phyloP scores from a whole-genome alignment of 2,888 invertebrate genomes.

The Piscicola geometra region DNA sequence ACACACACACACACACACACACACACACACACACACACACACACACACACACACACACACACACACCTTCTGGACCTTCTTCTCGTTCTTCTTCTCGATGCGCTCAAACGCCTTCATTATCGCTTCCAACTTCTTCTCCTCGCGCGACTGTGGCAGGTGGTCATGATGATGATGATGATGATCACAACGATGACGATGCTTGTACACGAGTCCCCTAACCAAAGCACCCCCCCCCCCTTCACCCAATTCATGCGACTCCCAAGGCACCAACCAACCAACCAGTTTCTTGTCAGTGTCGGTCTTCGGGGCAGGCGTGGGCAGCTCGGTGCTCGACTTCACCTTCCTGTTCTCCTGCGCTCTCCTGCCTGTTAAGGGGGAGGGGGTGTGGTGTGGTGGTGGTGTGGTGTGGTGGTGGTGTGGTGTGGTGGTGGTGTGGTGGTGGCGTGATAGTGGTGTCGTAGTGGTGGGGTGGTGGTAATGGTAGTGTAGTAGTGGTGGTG shows the following conservation, averaged over 20 bases:
- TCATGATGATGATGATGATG: too few species aligned
- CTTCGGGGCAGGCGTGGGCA: not conserved
- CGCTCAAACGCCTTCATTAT: slow-evolving; percentile 37
- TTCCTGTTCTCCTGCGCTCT: not conserved
- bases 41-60: not conserved
- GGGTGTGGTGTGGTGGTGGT: not conserved
- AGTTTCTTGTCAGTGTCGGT: slow-evolving; percentile 17
- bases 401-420: too few species aligned
- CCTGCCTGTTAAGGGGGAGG: not conserved
- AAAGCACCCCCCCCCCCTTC: not conserved
- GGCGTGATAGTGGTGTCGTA: too few species aligned
- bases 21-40: not conserved
- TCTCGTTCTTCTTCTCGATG: slow-evolving; percentile 33
- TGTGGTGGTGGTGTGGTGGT: too few species aligned
- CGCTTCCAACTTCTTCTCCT: slow-evolving; percentile 37
- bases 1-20: too few species aligned
- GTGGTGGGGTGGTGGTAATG: too few species aligned
- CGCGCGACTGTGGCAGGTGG: slow-evolving; percentile 20
- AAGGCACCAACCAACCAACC: not conserved
- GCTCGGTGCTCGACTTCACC: not conserved
- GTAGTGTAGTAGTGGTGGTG: too few species aligned
- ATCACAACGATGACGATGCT: not conserved
- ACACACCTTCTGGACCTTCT: slow-evolving; percentile 21
- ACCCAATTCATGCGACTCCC: not conserved
- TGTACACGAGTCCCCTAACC: not conserved